Evolutionary conservation across 1,140 invertebrate genomes (phyloP).

Genomic region (Cotesia chilonis): DNA sequence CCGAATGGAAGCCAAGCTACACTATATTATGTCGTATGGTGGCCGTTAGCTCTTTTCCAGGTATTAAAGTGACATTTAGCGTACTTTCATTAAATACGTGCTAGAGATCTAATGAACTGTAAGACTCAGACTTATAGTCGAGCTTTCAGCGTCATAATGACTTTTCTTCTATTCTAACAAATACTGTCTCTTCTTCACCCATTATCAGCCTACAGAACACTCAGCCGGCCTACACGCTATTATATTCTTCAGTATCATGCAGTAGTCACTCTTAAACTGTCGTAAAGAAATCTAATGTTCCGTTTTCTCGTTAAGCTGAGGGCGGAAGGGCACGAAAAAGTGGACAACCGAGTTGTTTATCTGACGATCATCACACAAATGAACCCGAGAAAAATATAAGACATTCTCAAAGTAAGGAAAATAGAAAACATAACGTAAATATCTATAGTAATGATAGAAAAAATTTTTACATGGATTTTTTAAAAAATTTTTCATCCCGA

Average conservation of each 20-base stretch:
- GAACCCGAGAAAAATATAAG: conserved; percentile 3
- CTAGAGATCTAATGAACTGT: conserved; percentile 27
- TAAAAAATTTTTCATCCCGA: no score
- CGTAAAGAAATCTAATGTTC: conserved; percentile 25
- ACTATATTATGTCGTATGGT: neutral
- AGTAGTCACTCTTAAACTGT: no score
- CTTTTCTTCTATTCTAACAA: conserved; percentile 21
- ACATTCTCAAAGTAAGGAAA: neutral
- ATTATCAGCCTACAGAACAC: no score
- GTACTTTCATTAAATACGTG: conserved; percentile 31
- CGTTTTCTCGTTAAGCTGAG: conserved; percentile 31
- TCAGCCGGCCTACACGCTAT: no score
- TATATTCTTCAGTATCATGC: neutral
- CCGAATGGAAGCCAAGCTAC: neutral
- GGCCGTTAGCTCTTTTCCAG: conserved; percentile 2
- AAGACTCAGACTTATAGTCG: neutral
- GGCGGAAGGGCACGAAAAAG: conserved; percentile 31
- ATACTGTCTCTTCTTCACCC: neutral
- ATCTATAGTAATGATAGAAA: no score
- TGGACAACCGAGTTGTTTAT: conserved; percentile 32
- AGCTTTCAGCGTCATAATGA: conserved; percentile 36
- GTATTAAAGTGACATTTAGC: conserved; percentile 19
- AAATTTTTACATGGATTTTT: no score
- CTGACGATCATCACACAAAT: neutral
- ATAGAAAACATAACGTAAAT: neutral